Conservation (phyloP, 1,140 invertebrate genomes). For the Gyrodactylus bullatarudis region DNA sequence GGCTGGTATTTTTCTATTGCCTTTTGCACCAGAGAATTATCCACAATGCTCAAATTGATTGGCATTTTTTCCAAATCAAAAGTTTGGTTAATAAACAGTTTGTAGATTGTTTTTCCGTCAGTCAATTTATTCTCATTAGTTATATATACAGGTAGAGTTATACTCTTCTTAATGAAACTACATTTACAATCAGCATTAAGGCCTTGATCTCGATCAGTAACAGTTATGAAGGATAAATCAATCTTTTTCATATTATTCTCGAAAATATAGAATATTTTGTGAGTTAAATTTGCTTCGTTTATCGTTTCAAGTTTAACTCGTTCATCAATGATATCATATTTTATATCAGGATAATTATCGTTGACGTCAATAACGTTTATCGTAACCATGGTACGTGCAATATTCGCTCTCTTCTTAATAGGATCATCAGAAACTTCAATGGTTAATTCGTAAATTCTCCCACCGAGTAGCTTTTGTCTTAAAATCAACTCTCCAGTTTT, state of each 20-base stretch:
- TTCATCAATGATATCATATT: not conserved
- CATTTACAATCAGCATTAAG: not conserved
- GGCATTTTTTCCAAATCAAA: not conserved
- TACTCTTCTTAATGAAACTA: not conserved
- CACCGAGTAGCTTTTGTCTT: not conserved
- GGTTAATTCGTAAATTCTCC: not conserved
- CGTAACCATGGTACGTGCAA: not conserved
- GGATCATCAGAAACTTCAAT: not conserved
- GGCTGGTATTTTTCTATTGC: not conserved
- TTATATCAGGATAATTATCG: not conserved
- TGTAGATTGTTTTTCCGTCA: not conserved
- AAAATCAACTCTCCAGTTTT: not conserved
- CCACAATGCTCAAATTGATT: not conserved
- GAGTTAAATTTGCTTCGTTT: not conserved
- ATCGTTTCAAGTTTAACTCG: not conserved
- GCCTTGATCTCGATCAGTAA: not conserved
- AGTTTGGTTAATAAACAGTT: not conserved
- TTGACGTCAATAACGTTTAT: not conserved
- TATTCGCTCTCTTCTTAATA: not conserved
- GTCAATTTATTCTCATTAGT: not conserved
- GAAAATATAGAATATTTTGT: not conserved
- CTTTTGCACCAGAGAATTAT: not conserved
- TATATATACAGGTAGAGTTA: not conserved
- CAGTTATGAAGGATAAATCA: not conserved
- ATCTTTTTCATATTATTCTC: not conserved